Evolutionary conservation across 2,888 invertebrate species (phyloP), one percentile per base, ranked within the genome.

Genomic region (Carabus problematicus): DNA sequence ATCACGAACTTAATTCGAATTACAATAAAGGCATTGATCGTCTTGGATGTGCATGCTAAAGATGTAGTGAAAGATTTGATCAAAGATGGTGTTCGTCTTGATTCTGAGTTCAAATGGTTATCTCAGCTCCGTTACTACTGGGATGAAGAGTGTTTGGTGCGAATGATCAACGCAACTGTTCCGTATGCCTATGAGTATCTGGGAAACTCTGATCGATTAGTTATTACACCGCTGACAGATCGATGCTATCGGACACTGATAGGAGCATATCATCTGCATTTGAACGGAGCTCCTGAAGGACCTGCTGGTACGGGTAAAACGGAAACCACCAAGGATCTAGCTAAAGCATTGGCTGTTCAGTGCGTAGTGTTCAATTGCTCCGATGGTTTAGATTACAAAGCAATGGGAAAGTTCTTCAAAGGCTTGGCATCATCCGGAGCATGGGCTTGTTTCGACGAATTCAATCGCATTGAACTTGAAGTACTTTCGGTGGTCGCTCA

Each of bases 231-330:
- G 0, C 80, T 91, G 72, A 91, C 91, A 1, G 91, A 91, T 78
- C 86, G 93, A 73, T 94, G 94, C 78, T 94, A 93, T 79, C 87
- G 94, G 18, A 94, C 94, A 0, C 82, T 95, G 64, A 88, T 94
- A 72, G 92, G 92, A 0, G 94, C 94, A 0, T 93, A 91, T 79
- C 91, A 91, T 76, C 84, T 94, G 56, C 92, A 94, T 80, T 82
- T 94, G 73, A 93, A 93, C 76, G 94, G 93, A n/a, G 91, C 92
- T 3, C 91, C 91, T 0, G 92, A 92, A 82, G 92, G 92, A 0
- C 94, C 94, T 0, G 92, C 93, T 0, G 94, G 94, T 0, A 94
- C 94, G 0, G 95, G 95, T 0, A 95, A 95, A 83, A 95, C 94
- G 0, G 95, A 95, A 84, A 94, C 94, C 14, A 93, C 93, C 0